Base-by-base conservation (phyloP, 2,888 invertebrate species). In the Netelia virgata region DNA sequence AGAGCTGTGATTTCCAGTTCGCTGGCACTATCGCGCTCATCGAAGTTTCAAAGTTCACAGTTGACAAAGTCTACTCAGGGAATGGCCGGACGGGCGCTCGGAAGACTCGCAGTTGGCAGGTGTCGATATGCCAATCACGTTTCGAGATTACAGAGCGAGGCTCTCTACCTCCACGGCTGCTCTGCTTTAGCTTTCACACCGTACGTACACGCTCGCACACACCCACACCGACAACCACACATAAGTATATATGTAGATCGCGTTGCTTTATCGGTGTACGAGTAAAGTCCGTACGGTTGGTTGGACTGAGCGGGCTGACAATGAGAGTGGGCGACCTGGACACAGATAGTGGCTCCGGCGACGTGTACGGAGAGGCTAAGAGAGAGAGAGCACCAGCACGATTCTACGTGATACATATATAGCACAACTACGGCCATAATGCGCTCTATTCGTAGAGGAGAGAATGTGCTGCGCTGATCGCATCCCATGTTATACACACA, bases 81-180 rank as follows among this genome's bases (percentile, higher is more conserved):
- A 78, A 84, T 78, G 73, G 78, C 73, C 64, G 63, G 53, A 72
- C 61, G 74, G 64, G 76, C 50, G 55, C 36, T 64, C 64, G 64
- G 81, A 84, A 81, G 84, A 84, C 69, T 84, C 73, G 76, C 64
- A 74, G 82, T 82, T 87, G 90, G 85, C 90, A 90, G 88, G 88
- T 91, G 90, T 90, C 91, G 91, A 91, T 90, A 91, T 81, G 91
- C 90, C 91, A 88, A 91, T 91, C 91, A 88, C 83, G 79, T 77
- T 69, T 86, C 74, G 87, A 84, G 87, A 91, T 90, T 87, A 87
- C 83, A 86, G 86, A 83, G 87, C 78, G 80, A 74, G 74, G 47
- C 68, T 50, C 14, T 68, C 77, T 57, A 47, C 43, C 75, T 57
- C 76, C 75, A 41, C 76, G 16, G 23, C 53, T 41, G 53, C 70